Evolutionary conservation across 1,140 invertebrate species (phyloP), one percentile per base, ranked within the genome.

Genomic region (Macrotrachela quadricornifera): DNA sequence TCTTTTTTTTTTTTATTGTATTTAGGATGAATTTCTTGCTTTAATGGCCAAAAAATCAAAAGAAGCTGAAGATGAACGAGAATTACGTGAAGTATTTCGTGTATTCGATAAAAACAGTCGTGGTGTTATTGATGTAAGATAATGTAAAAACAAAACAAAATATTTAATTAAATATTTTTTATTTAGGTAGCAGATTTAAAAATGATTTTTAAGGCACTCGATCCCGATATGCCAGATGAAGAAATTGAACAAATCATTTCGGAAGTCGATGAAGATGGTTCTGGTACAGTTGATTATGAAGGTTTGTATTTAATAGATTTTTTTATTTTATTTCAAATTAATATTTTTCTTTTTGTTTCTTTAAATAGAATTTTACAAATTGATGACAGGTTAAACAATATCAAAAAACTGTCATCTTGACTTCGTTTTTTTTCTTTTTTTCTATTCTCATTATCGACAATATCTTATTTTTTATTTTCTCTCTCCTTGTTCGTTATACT

Each of bases 161-260:
- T n/a, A n/a, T 54, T 56, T 10, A 46, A 8, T 50, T 49, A 10
- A 17, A 10, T 15, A 9, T 4, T 50, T 14, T 36, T 38, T 18
- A n/a, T 15, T 11, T 52, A 30, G 21, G 21, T 8, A 4, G 39
- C 50, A 37, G 46, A 51, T 45, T 42, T 55, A 12, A 58, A 58
- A 49, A 69, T 66, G 66, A 68, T 71, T 50, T 59, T 71, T 37
- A 59, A 63, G 48, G 62, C 60, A 51, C 58, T 71, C 50, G 68
- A 66, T 46, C 68, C 70, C 51, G 67, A 68, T 56, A 59, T 69
- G 44, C 66, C 64, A n/a, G 68, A 69, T 46, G 66, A 70, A 18
- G 69, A 71, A 60, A 65, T 71, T 51, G 68, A 71, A 18, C 66
- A 68, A 57, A 71, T 71, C 65, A 71, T 71, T 50, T 56, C 58